Evolutionary conservation across 2,888 invertebrate genomes (phyloP).

Genomic region (Coelopa pilipes): DNA sequence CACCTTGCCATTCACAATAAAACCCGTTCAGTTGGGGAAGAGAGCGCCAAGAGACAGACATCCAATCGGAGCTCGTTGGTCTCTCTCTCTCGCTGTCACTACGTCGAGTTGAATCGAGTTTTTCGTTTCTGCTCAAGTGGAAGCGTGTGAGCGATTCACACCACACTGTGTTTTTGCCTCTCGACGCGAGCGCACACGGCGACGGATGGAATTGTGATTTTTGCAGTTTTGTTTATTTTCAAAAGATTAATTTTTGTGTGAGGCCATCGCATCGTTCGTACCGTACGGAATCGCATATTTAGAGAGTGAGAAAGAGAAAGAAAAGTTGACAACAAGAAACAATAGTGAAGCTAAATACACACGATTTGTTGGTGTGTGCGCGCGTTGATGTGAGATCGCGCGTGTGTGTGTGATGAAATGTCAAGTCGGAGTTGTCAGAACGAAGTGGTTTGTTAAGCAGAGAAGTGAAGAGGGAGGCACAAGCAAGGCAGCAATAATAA

Average conservation of each 20-base stretch:
- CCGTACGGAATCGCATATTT: too few species aligned
- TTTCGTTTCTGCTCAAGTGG: background rate
- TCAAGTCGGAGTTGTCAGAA: conserved; percentile 10
- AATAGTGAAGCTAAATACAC: background rate
- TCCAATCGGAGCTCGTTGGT: background rate
- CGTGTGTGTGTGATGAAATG: conserved; percentile 25
- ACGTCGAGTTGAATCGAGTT: background rate
- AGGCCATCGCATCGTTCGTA: background rate
- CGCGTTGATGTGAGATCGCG: background rate
- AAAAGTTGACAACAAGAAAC: conserved; percentile 10
- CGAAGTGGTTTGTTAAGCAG: background rate
- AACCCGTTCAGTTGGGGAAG: too few species aligned
- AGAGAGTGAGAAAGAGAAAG: too few species aligned
- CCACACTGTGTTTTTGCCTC: conserved; percentile 35
- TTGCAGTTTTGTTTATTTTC: conserved; percentile 25
- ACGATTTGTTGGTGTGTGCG: conserved; percentile 4
- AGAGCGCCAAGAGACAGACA: too few species aligned
- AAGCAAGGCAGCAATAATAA: background rate
- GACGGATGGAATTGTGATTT: conserved; percentile 1
- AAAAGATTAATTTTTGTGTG: conserved; percentile 10
- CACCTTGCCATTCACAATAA: too few species aligned
- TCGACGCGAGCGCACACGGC: conserved; percentile 24
- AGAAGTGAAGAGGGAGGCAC: background rate
- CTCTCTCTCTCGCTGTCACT: background rate
- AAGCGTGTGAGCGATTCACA: background rate